Conservation (phyloP, 2,888 invertebrate genomes). For the Zygaena filipendulae region DNA sequence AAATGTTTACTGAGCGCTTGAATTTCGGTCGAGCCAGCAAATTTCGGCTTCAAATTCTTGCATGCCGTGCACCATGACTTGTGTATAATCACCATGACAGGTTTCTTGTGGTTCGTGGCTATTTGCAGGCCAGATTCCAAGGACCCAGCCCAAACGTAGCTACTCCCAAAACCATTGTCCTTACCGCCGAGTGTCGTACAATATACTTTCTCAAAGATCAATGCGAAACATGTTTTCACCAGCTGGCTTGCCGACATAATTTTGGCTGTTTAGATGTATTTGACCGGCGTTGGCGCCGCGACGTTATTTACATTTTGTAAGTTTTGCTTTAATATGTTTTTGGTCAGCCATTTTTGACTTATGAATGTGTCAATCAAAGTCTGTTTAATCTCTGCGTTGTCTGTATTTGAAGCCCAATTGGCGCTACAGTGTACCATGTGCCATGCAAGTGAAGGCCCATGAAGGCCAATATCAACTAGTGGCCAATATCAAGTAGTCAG, state of each 20-base stretch:
- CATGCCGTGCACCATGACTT: conserved; percentile 76
- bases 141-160: conserved; percentile 56
- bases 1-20: conserved; percentile 68
- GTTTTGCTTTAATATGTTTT: no score
- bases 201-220: conserved; percentile 32
- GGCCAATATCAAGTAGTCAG: no score
- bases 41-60: conserved; percentile 71
- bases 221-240: conserved; percentile 33
- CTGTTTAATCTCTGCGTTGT: no score
- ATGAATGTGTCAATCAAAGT: no score
- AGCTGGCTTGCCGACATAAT: conserved; percentile 38
- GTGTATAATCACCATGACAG: conserved; percentile 74
- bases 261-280: conserved; percentile 14
- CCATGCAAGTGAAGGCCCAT: no score
- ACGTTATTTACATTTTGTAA: conserved; percentile 30
- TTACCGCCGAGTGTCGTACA: conserved; percentile 29
- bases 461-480: no score
- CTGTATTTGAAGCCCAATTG: no score
- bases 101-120: conserved; percentile 58
- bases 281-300: no score
- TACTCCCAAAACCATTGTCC: conserved; percentile 54
- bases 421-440: no score
- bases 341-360: conserved; percentile 35
- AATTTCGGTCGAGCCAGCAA: conserved; percentile 67
- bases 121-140: conserved; percentile 49